Percentiles rank a stretch among this genome's conserved stretches.
Evolutionary conservation across 2,113 vertebrate genomes (phyloP).

Genomic region (Amphilophus citrinellus): DNA sequence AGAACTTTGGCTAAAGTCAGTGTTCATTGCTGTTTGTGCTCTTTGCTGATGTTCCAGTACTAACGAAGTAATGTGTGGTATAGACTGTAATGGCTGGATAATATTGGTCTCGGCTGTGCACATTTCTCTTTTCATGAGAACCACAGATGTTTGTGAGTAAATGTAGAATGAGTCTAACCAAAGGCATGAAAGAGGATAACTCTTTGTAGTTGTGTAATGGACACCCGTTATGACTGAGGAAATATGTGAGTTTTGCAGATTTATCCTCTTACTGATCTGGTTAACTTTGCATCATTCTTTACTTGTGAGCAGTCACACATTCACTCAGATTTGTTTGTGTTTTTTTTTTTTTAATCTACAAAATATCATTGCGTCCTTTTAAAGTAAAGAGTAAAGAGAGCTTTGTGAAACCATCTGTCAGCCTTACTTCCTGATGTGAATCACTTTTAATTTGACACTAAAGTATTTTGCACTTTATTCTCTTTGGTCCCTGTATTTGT

Average conservation of each 20-base stretch:
- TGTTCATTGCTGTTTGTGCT: conserved; percentile 42
- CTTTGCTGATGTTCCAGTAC: conserved; percentile 1
- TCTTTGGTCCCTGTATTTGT: conserved; percentile 44
- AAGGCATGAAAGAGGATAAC: not conserved
- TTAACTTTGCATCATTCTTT: conserved; percentile 3
- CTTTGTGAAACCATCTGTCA: conserved; percentile 9
- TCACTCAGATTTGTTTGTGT: conserved; percentile 2
- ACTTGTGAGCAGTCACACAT: not conserved
- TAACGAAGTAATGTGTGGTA: not conserved
- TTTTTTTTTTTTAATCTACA: not conserved
- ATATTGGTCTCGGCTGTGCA: conserved; percentile 20
- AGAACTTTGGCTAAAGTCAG: conserved; percentile 47
- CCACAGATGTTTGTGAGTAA: not conserved
- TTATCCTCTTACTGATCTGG: not conserved
- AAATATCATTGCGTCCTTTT: not conserved
- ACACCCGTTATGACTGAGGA: conserved; percentile 4
- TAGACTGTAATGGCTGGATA: conserved; percentile 20
- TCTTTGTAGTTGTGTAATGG: not conserved
- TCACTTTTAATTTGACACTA: conserved; percentile 40
- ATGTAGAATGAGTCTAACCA: conserved; percentile 17
- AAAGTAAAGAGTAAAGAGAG: conserved; percentile 11
- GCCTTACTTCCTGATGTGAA: conserved; percentile 22
- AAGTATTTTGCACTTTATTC: conserved; percentile 77
- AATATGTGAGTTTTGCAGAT: conserved; percentile 1
- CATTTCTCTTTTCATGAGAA: conserved; percentile 56